A percentile compares a stretch with the other conserved stretches of the same genome.
Conservation (phyloP, 2,113 vertebrate genomes). For the Corynorhinus townsendii region DNA sequence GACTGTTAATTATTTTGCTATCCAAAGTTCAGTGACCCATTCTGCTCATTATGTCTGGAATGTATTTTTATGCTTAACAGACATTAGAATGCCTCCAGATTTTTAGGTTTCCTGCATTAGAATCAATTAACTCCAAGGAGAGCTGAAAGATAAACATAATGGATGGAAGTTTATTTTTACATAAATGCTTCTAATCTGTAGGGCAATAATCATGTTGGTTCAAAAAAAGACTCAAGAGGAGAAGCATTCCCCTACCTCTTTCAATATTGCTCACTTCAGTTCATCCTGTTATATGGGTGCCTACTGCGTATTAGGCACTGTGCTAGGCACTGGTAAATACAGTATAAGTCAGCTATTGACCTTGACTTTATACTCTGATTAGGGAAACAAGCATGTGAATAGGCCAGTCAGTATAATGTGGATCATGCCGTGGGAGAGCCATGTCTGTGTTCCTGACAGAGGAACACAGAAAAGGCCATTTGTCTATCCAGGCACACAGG, state of each 20-base stretch:
- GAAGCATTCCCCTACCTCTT: background rate
- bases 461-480: background rate
- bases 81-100: background rate
- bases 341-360: background rate
- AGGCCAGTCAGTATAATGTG: background rate
- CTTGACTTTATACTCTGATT: background rate
- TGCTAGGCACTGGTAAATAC: background rate
- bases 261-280: background rate
- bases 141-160: background rate
- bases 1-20: background rate
- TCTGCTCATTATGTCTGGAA: background rate
- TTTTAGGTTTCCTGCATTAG: background rate
- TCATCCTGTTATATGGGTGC: no score
- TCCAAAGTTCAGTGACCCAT: background rate
- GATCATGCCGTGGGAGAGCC: background rate
- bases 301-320: background rate
- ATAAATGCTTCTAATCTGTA: background rate
- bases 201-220: background rate
- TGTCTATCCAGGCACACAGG: background rate
- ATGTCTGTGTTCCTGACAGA: background rate
- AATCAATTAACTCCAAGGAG: background rate
- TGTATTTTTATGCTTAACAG: background rate
- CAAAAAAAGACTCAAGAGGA: background rate
- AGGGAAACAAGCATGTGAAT: no score
- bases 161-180: background rate